A percentile compares a stretch with the other conserved stretches of the same genome.
Evolutionary conservation across 1,140 invertebrate species (phyloP).

Genomic region (Bradysia coprophila): DNA sequence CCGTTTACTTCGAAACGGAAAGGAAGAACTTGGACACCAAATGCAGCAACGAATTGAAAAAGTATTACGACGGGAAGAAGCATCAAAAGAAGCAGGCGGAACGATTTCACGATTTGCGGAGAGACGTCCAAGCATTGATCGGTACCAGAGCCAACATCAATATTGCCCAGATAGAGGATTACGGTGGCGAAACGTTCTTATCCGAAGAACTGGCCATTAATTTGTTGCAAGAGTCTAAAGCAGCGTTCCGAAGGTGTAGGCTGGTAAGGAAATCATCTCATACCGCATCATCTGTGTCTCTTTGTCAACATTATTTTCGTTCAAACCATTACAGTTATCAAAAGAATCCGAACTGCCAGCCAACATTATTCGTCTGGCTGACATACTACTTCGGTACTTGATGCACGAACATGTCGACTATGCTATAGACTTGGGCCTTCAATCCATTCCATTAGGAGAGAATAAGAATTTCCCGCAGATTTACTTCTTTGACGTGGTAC

Average conservation of each 20-base stretch:
- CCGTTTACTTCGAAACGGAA: constrained; percentile 53
- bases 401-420: constrained; percentile 91
- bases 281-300: not conserved
- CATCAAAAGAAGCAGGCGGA: constrained; percentile 81
- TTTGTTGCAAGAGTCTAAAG: constrained; percentile 79
- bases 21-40: constrained; percentile 56
- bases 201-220: constrained; percentile 92
- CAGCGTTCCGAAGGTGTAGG: constrained; percentile 76
- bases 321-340: constrained; percentile 43
- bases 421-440: constrained; percentile 81
- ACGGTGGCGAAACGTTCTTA: constrained; percentile 92
- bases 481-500: constrained; percentile 87
- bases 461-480: constrained; percentile 64
- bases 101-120: constrained; percentile 73
- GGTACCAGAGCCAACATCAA: constrained; percentile 82
- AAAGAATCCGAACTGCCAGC: constrained; percentile 53
- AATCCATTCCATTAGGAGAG: constrained; percentile 81
- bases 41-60: constrained; percentile 50
- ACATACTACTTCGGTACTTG: constrained; percentile 71
- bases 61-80: constrained; percentile 85
- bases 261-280: constrained; percentile 32
- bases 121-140: constrained; percentile 87
- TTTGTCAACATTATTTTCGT: constrained; percentile 7
- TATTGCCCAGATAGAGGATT: constrained; percentile 85
- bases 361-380: constrained; percentile 72